Conservation (phyloP, 2,888 invertebrate species). For the Apotomis capreana region DNA sequence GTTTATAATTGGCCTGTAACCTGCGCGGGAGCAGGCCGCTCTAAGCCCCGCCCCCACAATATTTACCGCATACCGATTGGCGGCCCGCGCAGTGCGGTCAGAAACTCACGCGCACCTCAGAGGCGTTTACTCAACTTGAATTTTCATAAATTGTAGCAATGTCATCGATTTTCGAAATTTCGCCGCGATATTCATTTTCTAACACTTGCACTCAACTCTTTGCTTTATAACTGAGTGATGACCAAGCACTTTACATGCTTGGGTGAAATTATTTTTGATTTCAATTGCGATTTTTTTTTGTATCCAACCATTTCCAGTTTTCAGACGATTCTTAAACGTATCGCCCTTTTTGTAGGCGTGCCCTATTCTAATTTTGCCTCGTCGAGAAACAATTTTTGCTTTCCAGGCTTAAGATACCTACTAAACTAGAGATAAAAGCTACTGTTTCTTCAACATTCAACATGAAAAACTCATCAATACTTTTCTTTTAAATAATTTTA, state of each 20-base stretch:
- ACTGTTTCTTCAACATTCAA: too few species aligned
- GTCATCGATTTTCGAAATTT: constrained; percentile 40
- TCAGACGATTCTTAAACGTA: too few species aligned
- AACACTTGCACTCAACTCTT: constrained; percentile 21
- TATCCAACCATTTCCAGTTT: too few species aligned
- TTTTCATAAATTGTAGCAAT: constrained; percentile 41
- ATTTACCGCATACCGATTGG: constrained; percentile 78
- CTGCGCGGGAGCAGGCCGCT: constrained; percentile 48
- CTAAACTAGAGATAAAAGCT: too few species aligned
- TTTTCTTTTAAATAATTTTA: too few species aligned
- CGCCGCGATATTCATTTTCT: constrained; percentile 27
- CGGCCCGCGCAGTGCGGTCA: constrained; percentile 56
- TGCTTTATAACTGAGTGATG: background rate
- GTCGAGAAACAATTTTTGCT: too few species aligned
- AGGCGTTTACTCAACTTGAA: constrained; percentile 61
- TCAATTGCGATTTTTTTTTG: too few species aligned
- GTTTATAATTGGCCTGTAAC: constrained; percentile 45
- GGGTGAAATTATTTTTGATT: too few species aligned
- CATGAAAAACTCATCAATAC: too few species aligned
- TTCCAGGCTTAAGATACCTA: too few species aligned
- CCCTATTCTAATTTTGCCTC: too few species aligned
- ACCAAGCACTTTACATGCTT: background rate
- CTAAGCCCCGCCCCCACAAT: constrained; percentile 68
- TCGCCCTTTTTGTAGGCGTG: too few species aligned
- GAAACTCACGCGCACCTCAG: constrained; percentile 77